These are phyloP conservation scores for Zhengitettix transpicula DNA, from an alignment of 2,888 invertebrate species.

Conservation along the genomic window DNA sequence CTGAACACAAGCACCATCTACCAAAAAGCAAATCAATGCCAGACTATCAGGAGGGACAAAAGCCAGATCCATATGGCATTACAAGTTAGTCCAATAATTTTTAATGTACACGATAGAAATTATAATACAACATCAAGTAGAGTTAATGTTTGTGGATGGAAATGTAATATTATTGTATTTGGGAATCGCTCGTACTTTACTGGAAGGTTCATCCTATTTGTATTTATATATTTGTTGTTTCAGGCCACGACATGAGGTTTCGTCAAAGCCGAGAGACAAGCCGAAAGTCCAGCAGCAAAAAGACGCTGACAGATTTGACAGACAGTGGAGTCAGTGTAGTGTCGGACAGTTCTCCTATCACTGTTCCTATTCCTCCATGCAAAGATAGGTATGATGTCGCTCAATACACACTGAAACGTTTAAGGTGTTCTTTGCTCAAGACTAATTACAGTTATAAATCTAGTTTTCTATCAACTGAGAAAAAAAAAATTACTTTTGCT, in stretches of 20 bases:
- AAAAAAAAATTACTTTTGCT: too few relatives aligned
- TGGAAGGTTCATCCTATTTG: too few relatives aligned
- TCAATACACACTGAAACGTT: too few relatives aligned
- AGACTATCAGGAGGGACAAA: constrained; percentile 32
- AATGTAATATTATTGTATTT: not conserved
- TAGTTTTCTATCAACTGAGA: too few relatives aligned
- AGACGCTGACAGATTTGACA: constrained; percentile 51
- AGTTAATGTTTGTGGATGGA: not conserved
- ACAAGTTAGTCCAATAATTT: too few relatives aligned
- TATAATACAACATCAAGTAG: not conserved
- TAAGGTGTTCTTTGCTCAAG: too few relatives aligned
- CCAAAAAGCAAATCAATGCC: constrained; percentile 46
- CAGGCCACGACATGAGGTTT: constrained; percentile 27
- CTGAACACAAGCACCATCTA: constrained; percentile 25
- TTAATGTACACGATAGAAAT: not conserved
- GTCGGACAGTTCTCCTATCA: constrained; percentile 28
- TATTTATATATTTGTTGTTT: constrained; percentile 1
- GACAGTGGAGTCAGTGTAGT: constrained; percentile 67
- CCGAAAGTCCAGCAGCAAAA: constrained; percentile 43
- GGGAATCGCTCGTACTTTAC: too few relatives aligned
- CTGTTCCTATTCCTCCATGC: constrained; percentile 12
- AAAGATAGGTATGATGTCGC: constrained; percentile 3
- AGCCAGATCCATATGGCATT: constrained; percentile 4
- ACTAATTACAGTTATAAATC: too few relatives aligned
- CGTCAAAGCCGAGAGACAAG: constrained; percentile 17